Base-by-base conservation (phyloP, 2,888 invertebrate genomes). In the Agriotes lineatus region DNA sequence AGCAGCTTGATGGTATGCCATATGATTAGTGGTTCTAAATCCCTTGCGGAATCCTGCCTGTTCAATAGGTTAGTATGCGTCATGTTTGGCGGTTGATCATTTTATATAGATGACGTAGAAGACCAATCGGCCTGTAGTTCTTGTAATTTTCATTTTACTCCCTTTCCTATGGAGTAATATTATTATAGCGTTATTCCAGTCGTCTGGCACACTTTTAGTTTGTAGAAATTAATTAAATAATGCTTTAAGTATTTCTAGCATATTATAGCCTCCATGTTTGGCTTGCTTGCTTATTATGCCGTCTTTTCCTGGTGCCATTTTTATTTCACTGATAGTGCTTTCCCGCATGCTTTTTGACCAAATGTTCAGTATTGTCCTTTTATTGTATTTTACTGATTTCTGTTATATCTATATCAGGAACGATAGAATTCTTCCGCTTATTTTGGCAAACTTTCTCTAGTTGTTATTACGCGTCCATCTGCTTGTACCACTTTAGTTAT, bases 401-500 rank as follows among this genome's bases (percentile, higher is more conserved):
- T 44, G 16, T 16, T 48, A 22, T 10, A 35, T 35, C 2, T 35
- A 35, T 10, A n/a, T 3, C n/a, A 35, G 35, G 7, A 10, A 35
- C 35, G 35, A 35, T 35, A 10, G 35, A 35, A 35, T 35, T 35
- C 35, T n/a, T 35, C 35, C 35, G 10, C 10, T 25, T 35, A 6
- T 10, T 35, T 35, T 35, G n/a, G 35, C 7, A 35, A 6, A 35
- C n/a, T n/a, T 35, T 35, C 7, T 10, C 35, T 35, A n/a, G 35
- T 35, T 35, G 35, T 35, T 10, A 35, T 35, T 6, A 10, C 35
- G 35, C 35, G 5, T 35, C 37, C 37, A 16, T 56, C 56, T 56
- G 56, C 35, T 33, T 37, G 56, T 56, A 35, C n/a, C 35, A 35
- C 5, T 35, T 35, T 35, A 35, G 35, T 35, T 35, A 35, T 35